Conservation (phyloP, 1,140 invertebrate genomes). For the Scaptomyza pallida region DNA sequence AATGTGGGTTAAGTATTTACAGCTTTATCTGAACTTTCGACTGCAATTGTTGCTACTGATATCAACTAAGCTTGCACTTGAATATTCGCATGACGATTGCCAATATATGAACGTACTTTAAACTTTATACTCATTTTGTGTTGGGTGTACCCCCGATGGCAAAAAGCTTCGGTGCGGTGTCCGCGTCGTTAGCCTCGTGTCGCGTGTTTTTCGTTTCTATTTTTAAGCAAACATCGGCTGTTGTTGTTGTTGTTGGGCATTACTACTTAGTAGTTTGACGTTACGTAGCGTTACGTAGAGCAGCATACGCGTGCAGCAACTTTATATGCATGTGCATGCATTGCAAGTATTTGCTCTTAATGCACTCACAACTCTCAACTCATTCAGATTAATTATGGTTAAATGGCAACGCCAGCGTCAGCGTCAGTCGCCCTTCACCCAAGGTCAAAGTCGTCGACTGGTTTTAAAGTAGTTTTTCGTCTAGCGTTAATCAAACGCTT, state of each 20-base stretch:
- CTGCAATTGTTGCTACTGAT: not conserved
- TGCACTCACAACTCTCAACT: constrained; percentile 25
- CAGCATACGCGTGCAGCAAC: constrained; percentile 20
- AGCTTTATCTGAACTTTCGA: constrained; percentile 8
- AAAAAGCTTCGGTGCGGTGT: constrained; percentile 14
- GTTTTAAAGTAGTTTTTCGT: constrained; percentile 65
- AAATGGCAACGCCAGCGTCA: constrained; percentile 65
- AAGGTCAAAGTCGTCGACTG: constrained; percentile 62
- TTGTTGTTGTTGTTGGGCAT: not conserved
- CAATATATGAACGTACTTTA: constrained; percentile 52
- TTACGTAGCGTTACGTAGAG: not conserved
- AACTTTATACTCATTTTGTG: constrained; percentile 48
- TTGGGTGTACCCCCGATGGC: constrained; percentile 9
- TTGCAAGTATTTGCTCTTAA: constrained; percentile 36
- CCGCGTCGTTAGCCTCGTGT: too few species aligned
- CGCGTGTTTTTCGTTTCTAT: constrained; percentile 4
- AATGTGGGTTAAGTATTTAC: not conserved
- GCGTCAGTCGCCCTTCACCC: constrained; percentile 73
- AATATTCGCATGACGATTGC: constrained; percentile 25
- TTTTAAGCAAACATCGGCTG: constrained; percentile 25
- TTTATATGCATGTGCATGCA: not conserved
- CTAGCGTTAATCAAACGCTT: constrained; percentile 59
- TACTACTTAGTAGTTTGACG: not conserved
- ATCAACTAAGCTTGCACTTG: not conserved
- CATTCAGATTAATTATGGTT: constrained; percentile 62